These are phyloP conservation scores for Erynnis tages DNA, from an alignment of 2,888 invertebrate species.

Conservation along the genomic window DNA sequence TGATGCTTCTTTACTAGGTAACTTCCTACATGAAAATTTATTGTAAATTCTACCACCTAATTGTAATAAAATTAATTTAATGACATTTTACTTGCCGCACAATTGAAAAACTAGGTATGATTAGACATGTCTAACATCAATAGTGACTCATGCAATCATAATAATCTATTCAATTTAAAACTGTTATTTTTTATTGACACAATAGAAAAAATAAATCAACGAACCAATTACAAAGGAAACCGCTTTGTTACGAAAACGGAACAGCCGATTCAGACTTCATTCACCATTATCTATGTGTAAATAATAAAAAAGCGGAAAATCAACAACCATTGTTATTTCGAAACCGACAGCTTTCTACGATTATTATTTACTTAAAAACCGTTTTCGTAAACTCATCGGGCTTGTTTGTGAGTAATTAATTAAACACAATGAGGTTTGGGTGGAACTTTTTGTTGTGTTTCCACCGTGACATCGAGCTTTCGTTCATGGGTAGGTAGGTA, in stretches of 20 bases:
- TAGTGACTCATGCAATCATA: neutral
- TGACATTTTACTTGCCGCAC: too few species aligned
- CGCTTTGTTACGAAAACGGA: constrained; percentile 34
- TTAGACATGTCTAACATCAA: too few species aligned
- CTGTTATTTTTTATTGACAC: constrained; percentile 11
- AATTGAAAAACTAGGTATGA: too few species aligned
- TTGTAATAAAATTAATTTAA: too few species aligned
- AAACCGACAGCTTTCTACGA: constrained; percentile 63
- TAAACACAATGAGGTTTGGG: constrained; percentile 65
- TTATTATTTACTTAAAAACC: constrained; percentile 61
- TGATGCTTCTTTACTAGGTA: too few species aligned
- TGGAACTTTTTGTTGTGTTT: constrained; percentile 51
- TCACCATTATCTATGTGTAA: constrained; percentile 32
- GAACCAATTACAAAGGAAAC: constrained; percentile 32
- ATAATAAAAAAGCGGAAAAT: constrained; percentile 53
- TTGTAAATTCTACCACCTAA: too few species aligned
- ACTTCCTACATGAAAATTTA: too few species aligned
- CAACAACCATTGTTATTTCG: constrained; percentile 67
- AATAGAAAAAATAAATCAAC: constrained; percentile 10
- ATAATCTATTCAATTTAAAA: neutral
- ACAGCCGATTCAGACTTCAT: constrained; percentile 43
- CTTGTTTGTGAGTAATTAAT: constrained; percentile 80
- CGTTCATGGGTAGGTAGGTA: constrained; percentile 49
- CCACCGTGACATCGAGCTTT: constrained; percentile 62
- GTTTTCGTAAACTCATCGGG: constrained; percentile 74